These are phyloP conservation scores for Myotis yumanensis DNA, from an alignment of 2,113 vertebrate genomes.

Conservation along the genomic window DNA sequence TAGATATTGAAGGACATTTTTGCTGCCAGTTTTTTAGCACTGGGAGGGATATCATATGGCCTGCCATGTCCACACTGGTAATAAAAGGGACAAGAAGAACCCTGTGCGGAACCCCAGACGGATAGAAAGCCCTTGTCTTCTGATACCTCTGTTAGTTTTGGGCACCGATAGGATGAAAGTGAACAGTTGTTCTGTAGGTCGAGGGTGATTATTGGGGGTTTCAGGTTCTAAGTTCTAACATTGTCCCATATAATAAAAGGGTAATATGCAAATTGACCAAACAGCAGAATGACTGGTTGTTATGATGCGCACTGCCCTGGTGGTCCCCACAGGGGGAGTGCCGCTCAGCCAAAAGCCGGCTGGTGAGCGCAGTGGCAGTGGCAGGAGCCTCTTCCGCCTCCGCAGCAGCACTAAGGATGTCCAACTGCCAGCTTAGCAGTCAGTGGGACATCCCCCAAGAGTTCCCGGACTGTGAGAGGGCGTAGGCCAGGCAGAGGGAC, in stretches of 20 bases:
- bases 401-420: too few relatives aligned
- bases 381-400: too few relatives aligned
- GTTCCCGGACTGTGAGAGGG: too few relatives aligned
- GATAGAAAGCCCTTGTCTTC: not conserved
- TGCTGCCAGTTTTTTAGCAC: constrained; percentile 47
- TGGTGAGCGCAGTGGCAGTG: too few relatives aligned
- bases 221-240: constrained; percentile 2
- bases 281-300: too few relatives aligned
- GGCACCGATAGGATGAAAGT: not conserved
- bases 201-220: not conserved
- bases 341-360: too few relatives aligned
- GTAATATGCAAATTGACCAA: too few relatives aligned
- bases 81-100: not conserved
- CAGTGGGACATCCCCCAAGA: too few relatives aligned
- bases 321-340: too few relatives aligned
- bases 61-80: not conserved
- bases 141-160: not conserved
- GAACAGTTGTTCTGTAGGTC: constrained; percentile 42
- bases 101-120: not conserved
- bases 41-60: not conserved
- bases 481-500: too few relatives aligned
- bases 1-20: constrained; percentile 15
- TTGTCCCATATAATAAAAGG: not conserved
- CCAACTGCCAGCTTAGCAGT: too few relatives aligned
- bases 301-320: too few relatives aligned